Base-by-base conservation (phyloP, 2,888 invertebrate genomes). In the Lasioglossum leucozonium region DNA sequence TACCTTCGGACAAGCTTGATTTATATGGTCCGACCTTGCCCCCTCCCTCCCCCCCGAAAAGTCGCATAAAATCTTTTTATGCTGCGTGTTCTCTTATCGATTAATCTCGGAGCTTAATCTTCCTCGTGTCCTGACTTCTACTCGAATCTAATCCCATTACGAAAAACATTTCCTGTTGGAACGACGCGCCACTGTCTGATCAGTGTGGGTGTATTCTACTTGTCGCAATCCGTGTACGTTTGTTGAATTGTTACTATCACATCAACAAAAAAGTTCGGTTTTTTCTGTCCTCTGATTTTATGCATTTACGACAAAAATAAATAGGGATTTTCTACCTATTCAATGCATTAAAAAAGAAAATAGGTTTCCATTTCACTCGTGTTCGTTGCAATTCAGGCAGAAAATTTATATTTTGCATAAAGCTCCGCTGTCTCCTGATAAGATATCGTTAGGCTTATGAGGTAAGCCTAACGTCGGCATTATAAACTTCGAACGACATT, bases 41-140 rank as follows among this genome's bases (percentile, higher is more conserved):
- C 67, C 11, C n/a, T 11, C 10, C 26, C 34, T 34, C 55, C 67
- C 11, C n/a, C 13, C 10, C 26, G 37, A 82, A 83, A 76, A 71
- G 77, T 62, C 47, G 55, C 73, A 85, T 79, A 80, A 85, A 86
- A 85, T 86, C 83, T 88, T 89, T 88, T 79, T 81, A 55, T 83
- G 79, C 81, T 77, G 80, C 77, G 71, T 81, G 79, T 85, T 90
- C 87, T 84, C 87, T 88, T 88, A 82, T 77, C 44, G 79, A 62
- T 79, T 89, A 89, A 87, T 85, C 81, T 79, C 69, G 65, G 26
- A 75, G 82, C 81, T 89, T 87, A 88, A 89, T 88, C 83, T 85
- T 85, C 72, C 73, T 62, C 67, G 72, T 40, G 40, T 76, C 72
- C 76, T 55, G 42, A 40, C 75, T 71, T 73, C 51, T 71, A 55